Evolutionary conservation across 2,888 invertebrate genomes (phyloP), one percentile per base, ranked within the genome.

Genomic region (Halocaridina rubra): DNA sequence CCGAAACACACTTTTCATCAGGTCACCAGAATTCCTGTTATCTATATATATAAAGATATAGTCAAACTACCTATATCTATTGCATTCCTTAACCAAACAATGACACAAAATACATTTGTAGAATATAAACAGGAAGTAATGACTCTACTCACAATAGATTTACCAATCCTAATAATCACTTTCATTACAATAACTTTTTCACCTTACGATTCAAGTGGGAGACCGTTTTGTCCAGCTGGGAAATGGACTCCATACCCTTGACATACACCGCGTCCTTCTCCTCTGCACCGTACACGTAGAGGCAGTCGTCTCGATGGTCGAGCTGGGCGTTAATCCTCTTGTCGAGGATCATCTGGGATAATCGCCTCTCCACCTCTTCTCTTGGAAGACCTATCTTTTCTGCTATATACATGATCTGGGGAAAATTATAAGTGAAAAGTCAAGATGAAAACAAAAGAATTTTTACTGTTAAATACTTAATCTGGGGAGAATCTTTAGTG

Each of bases 331-430:
- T 80, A 39, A 85, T 69, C 13, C 71, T 53, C 22, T 72, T 78
- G 53, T 85, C 85, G 22, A 85, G 61, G n/a, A 85, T 80, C 85
- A 85, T 81, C 69, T 85, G 85, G 10, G 85, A 85, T 7, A 85
- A 24, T 27, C 85, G 30, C 27, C 81, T 53, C 61, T 85, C 85
- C 2, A 85, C 77, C 22, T 85, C 85, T 39, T 85, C 77, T 30
- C 85, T 39, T 4, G 75, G 78, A n/a, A 85, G 74, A n/a, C 72
- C 71, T 29, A 85, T 81, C 10, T 33, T 57, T 29, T 76, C 76
- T n/a, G 85, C 85, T n/a, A 85, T 33, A 16, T 76, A 33, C 4
- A 3, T 39, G 69, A 85, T 85, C 85, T 85, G 59, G 30, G 32
- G n/a, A 32, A n/a, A n/a, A n/a, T n/a, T n/a, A n/a, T n/a, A n/a